A percentile compares a stretch with the other conserved stretches of the same genome.
Evolutionary conservation across 2,113 vertebrate species (phyloP).

Genomic region (Cyphomyrus discorhynchus): DNA sequence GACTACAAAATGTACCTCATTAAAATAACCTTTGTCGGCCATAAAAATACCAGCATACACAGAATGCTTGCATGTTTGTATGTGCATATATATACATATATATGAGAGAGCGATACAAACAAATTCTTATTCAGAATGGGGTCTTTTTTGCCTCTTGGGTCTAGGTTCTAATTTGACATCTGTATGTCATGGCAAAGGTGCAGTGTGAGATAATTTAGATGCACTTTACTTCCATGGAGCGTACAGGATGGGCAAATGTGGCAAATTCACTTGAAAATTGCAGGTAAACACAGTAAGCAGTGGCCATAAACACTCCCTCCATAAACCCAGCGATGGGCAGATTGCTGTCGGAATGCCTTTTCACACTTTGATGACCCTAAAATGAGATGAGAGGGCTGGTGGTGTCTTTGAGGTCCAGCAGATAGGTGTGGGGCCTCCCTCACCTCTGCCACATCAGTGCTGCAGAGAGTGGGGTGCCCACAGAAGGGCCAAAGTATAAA

Average conservation of each 20-base stretch:
- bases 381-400: slow-evolving; percentile 59
- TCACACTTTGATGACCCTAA: slow-evolving; percentile 69
- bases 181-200: slow-evolving; percentile 63
- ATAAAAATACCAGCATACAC: slow-evolving; percentile 55
- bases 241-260: slow-evolving; percentile 55
- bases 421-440: slow-evolving; percentile 5
- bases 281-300: slow-evolving; percentile 61
- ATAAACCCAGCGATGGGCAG: slow-evolving; percentile 57
- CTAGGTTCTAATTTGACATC: slow-evolving; percentile 60
- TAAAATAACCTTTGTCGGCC: slow-evolving; percentile 53
- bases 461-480: not conserved
- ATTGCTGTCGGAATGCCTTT: slow-evolving; percentile 65
- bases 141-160: slow-evolving; percentile 33
- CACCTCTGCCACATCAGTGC: not conserved
- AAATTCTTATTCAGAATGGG: slow-evolving; percentile 56
- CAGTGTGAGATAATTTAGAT: slow-evolving; percentile 64
- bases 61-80: slow-evolving; percentile 58
- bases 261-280: slow-evolving; percentile 55
- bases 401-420: slow-evolving; percentile 60
- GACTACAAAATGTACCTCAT: slow-evolving; percentile 28
- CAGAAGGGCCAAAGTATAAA: not conserved
- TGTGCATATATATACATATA: slow-evolving; percentile 29
- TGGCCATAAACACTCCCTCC: slow-evolving; percentile 63
- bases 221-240: slow-evolving; percentile 57
- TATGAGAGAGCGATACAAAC: slow-evolving; percentile 42